phyloP scores from a whole-genome alignment of 2,113 vertebrate genomes.

The Mixornis gularis region DNA sequence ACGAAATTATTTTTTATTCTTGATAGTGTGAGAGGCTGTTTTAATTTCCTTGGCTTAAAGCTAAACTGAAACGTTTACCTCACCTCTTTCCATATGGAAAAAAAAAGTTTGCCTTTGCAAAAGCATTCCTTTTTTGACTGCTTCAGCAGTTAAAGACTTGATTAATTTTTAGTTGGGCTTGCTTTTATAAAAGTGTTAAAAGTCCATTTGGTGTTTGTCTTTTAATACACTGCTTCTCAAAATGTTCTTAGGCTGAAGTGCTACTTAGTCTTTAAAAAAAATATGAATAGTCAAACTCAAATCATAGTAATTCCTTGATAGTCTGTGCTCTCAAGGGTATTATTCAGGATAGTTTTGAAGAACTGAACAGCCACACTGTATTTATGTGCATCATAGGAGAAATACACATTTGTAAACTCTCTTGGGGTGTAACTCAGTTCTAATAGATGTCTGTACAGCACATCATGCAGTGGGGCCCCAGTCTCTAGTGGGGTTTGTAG shows the following conservation, averaged over 20 bases:
- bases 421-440: neutral
- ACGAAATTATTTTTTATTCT: neutral
- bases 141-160: neutral
- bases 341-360: conserved; percentile 6
- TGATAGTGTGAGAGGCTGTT: neutral
- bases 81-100: neutral
- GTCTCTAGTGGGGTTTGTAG: neutral
- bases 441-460: conserved; percentile 5
- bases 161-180: neutral
- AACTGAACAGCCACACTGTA: neutral
- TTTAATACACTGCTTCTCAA: neutral
- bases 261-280: neutral
- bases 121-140: neutral
- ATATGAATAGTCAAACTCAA: neutral
- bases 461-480: conserved; percentile 7
- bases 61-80: neutral
- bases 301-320: neutral
- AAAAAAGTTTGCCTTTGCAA: neutral
- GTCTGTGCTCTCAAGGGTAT: neutral
- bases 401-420: conserved; percentile 24
- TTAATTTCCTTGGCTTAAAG: neutral
- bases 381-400: conserved; percentile 26
- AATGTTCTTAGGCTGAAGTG: neutral
- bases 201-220: neutral
- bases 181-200: neutral